Evolutionary conservation across 1,140 invertebrate genomes (phyloP).

Genomic region (Popillia japonica): DNA sequence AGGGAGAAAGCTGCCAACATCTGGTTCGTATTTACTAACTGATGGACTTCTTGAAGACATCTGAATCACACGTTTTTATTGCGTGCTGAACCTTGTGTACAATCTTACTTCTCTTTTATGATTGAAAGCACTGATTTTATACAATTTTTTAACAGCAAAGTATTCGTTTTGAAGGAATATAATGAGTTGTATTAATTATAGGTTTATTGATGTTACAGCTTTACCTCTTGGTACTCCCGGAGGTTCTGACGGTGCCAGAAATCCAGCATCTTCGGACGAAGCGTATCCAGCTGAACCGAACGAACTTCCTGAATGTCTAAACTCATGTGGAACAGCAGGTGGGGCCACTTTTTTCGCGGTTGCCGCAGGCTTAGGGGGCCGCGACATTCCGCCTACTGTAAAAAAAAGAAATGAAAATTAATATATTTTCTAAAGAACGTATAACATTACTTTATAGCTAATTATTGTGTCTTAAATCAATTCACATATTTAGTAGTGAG

Average conservation of each 20-base stretch:
- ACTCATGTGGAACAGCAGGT: slow-evolving; percentile 80
- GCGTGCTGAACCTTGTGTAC: neutral
- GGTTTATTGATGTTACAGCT: neutral
- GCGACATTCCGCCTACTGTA: slow-evolving; percentile 74
- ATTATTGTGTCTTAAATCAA: no score
- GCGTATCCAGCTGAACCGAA: slow-evolving; percentile 79
- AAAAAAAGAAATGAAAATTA: neutral
- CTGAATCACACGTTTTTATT: slow-evolving; percentile 25
- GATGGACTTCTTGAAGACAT: slow-evolving; percentile 1
- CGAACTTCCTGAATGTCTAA: slow-evolving; percentile 77
- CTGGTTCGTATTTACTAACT: neutral
- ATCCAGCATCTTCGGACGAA: slow-evolving; percentile 65
- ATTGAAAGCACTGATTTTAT: no score
- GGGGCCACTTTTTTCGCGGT: slow-evolving; percentile 85
- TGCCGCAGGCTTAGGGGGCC: slow-evolving; percentile 76
- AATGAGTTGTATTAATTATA: no score
- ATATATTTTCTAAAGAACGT: no score
- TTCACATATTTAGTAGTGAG: no score
- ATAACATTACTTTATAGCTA: no score
- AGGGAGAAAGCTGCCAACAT: slow-evolving; percentile 1
- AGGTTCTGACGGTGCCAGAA: slow-evolving; percentile 55
- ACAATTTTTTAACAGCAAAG: no score
- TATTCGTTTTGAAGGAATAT: no score
- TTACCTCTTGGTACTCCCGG: slow-evolving; percentile 59
- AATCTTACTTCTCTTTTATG: no score